Evolutionary conservation across 2,113 vertebrate species (phyloP).

Genomic region (Pachyramphus minor): DNA sequence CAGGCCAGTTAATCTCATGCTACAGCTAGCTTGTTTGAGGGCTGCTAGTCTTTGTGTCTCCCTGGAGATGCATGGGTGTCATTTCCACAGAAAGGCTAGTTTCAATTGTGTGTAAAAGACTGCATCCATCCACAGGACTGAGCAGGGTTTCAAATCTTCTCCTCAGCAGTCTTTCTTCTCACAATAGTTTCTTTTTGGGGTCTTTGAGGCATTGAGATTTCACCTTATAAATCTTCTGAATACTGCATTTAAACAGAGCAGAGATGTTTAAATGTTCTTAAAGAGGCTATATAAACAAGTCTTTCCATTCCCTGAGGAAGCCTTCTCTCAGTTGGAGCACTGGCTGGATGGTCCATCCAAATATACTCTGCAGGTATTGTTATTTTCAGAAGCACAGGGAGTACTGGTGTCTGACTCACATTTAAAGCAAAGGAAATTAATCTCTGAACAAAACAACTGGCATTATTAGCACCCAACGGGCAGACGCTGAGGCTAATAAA

Average conservation of each 20-base stretch:
- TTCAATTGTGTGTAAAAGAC: not conserved
- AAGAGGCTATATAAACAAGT: not conserved
- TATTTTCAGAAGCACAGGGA: slow-evolving; percentile 43
- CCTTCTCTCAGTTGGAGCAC: not conserved
- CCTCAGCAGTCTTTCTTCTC: not conserved
- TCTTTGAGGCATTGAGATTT: not conserved
- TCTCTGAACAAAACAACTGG: slow-evolving; percentile 39
- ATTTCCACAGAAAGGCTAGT: not conserved
- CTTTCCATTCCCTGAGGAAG: slow-evolving; percentile 37
- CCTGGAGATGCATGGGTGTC: not conserved
- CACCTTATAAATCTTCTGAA: not conserved
- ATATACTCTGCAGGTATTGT: slow-evolving; percentile 17
- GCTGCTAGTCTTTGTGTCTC: not conserved
- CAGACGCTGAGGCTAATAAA: slow-evolving; percentile 33
- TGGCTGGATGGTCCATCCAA: slow-evolving; percentile 3
- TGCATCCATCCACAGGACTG: not conserved
- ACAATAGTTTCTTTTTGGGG: not conserved
- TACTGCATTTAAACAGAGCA: slow-evolving; percentile 25
- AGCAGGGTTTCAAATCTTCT: not conserved
- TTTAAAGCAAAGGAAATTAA: slow-evolving; percentile 61
- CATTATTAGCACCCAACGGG: slow-evolving; percentile 31
- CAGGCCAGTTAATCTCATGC: not conserved
- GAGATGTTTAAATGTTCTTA: not conserved
- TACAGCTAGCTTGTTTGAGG: not conserved
- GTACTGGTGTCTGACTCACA: slow-evolving; percentile 34